Evolutionary conservation across 2,888 invertebrate genomes (phyloP), one percentile per base, ranked within the genome.

Genomic region (Pseudococcus jackbeardsleyi): DNA sequence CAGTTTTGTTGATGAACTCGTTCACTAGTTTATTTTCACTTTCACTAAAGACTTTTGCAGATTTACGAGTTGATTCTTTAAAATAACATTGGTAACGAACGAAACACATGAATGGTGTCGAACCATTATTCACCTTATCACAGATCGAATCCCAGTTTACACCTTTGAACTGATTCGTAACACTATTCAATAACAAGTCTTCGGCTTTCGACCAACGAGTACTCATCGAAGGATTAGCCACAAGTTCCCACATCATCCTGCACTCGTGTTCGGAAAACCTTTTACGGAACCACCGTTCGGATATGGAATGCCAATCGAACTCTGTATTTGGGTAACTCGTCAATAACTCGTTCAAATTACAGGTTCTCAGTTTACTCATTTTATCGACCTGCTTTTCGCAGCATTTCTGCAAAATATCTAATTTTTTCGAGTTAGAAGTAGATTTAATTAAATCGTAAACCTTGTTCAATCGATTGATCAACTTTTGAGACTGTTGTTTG

Each of bases 71-170:
- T 0, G 79, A 19, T 7, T 19, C 26, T 1, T 19, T 82, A 8
- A 82, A 82, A 46, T 82, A 82, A 46, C 12, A 46, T 9, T n/a
- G 19, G 9, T 82, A 46, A 19, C 79, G 79, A 46, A 82, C 19
- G 11, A 82, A 82, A 82, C 79, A 82, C 33, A 82, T 46, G 19
- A 82, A 82, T 2, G 79, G 46, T 22, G 79, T 82, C 4, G 46
- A 46, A 19, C 79, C 79, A 2, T n/a, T 82, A 46, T 82, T 82
- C 79, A 82, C 17, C 46, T 42, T 19, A 9, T 46, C 19, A 11
- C 46, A 46, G 46, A 82, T 82, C 8, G 12, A 42, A 46, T 82
- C 46, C 79, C 79, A 82, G 19, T 82, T 82, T 12, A 46, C 8
- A 17, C 19, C 9, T 1, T 46, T 19, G 33, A 2, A 46, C 79